Percentiles rank a stretch among this genome's conserved stretches.
These are phyloP conservation scores for Gorsachius goisagi DNA, from an alignment of 2,113 vertebrate species.

Conservation along the genomic window DNA sequence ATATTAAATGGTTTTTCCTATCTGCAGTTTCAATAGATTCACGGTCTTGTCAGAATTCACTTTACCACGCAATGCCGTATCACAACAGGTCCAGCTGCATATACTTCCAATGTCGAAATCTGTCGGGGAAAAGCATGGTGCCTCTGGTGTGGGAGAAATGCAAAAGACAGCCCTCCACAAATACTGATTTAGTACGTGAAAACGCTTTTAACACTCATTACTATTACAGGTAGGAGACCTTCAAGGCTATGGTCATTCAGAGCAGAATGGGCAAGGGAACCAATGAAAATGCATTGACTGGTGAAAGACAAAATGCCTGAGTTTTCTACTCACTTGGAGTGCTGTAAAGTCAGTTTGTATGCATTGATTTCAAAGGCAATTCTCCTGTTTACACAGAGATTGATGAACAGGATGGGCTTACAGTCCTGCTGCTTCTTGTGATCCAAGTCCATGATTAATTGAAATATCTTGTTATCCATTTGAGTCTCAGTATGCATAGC, in stretches of 20 bases:
- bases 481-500: not conserved
- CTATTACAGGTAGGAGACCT: not conserved
- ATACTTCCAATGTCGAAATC: not conserved
- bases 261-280: not conserved
- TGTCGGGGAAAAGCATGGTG: not conserved
- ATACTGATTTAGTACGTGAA: not conserved
- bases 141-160: not conserved
- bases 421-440: slow-evolving; percentile 10
- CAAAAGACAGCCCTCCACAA: not conserved
- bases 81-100: not conserved
- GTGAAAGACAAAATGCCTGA: slow-evolving; percentile 18
- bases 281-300: not conserved
- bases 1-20: not conserved
- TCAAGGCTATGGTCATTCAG: not conserved
- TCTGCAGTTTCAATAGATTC: not conserved
- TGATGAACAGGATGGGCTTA: slow-evolving; percentile 24
- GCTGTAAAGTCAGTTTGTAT: slow-evolving; percentile 10
- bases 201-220: not conserved
- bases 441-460: slow-evolving; percentile 39
- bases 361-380: slow-evolving; percentile 36
- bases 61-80: not conserved
- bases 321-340: not conserved
- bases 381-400: slow-evolving; percentile 19
- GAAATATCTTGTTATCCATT: slow-evolving; percentile 19
- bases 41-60: not conserved